Conservation (phyloP, 1,140 invertebrate genomes). For the Asobara japonica region DNA sequence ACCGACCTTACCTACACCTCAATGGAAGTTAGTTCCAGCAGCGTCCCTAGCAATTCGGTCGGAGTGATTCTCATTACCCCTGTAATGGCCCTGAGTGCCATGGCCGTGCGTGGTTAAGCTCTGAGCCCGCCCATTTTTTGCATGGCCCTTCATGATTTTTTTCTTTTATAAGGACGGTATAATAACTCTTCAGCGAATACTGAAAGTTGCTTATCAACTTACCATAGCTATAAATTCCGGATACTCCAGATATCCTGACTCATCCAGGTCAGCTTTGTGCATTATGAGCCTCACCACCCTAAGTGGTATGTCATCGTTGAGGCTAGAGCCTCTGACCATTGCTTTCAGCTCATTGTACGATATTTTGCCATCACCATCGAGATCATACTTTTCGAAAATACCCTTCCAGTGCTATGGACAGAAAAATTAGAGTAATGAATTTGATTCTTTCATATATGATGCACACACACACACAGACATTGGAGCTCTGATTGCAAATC, state of each 20-base stretch:
- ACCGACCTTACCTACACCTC: no score
- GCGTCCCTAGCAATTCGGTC: no score
- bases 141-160: no score
- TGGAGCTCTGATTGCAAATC: no score
- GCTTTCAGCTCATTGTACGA: slow-evolving; percentile 75
- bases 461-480: no score
- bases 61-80: no score
- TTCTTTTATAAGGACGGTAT: no score
- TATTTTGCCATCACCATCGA: slow-evolving; percentile 78
- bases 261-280: slow-evolving; percentile 75
- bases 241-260: slow-evolving; percentile 78
- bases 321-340: slow-evolving; percentile 72
- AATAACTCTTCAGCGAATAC: background rate
- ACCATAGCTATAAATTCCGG: slow-evolving; percentile 85
- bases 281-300: slow-evolving; percentile 78
- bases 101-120: no score
- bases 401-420: slow-evolving; percentile 61
- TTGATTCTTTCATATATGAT: background rate
- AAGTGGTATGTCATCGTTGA: slow-evolving; percentile 77
- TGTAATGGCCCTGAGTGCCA: no score
- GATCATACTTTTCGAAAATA: slow-evolving; percentile 76
- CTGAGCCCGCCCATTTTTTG: no score
- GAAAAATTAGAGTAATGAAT: no score
- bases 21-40: no score
- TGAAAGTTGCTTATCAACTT: slow-evolving; percentile 59